Base-by-base conservation (phyloP, 1,140 invertebrate genomes). In the Lepidotrigona ventralis region DNA sequence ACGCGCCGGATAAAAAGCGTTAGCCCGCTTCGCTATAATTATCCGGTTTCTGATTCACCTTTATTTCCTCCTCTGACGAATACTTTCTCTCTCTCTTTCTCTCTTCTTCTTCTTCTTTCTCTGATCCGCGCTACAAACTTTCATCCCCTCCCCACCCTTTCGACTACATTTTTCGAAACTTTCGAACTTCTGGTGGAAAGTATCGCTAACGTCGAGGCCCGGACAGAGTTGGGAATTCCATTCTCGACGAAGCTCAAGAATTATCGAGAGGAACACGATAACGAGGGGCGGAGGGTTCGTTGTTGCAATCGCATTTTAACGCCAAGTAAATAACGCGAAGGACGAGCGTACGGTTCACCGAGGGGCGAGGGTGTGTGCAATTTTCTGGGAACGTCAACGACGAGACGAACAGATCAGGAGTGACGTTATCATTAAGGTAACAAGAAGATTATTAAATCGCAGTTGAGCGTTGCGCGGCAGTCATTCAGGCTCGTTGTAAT, bases 361-460 rank as follows among this genome's bases (percentile, higher is more conserved):
- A 4, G n/a, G 0, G 17, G 8, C 11, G n/a, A 29, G 29, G 63
- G 23, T 69, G 39, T 63, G 39, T 46, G 71, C 26, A 56, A 53
- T 68, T 58, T n/a, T 39, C 33, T 26, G 60, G 17, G 19, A 46
- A 82, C 5, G 60, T 56, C 33, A 68, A 56, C 63, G 17, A 56
- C 63, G 17, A 60, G 23, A 46, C 39, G 39, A 26, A n/a, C 53
- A 46, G 58, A 64, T 66, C 56, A 74, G 60, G 72, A 56, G 17
- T 63, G 66, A 78, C 81, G 74, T 77, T 82, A 77, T 63, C 81
- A 26, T 82, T 82, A 78, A 78, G 64, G 66, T 82, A 78, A 82
- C 64, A 82, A 69, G 73, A 69, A 51, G 54, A 70, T 78, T 77
- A 82, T 82, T 82, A 82, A 82, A 82, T 82, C 53, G 53, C 33